Base-by-base conservation (phyloP, 1,140 invertebrate genomes). In the Psilanteris sp. region DNA sequence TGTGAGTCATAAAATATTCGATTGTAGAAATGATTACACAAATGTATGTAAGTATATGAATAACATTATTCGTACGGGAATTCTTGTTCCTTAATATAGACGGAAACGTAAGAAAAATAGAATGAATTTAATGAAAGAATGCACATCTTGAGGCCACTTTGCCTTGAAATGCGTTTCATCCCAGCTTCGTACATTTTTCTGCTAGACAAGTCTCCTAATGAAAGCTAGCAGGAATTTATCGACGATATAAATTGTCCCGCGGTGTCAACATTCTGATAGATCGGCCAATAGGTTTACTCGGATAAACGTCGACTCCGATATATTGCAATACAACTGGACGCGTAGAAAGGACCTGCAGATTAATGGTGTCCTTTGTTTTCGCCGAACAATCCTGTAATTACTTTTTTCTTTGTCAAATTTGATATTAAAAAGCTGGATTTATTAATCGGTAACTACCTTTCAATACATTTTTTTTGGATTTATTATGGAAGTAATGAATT, bases 161-260 rank as follows among this genome's bases (percentile, higher is more conserved):
- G 18, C 66, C 62, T 44, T 41, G 29, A 36, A 36, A 66, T 27
- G 36, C 67, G 48, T 72, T 52, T 71, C 62, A 62, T 29, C 34
- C 34, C 32, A 32, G 31, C 22, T 11, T 26, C 37, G 26, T 34
- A 52, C 62, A 41, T 59, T 61, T 54, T 72, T 31, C 9, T 27
- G 64, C 46, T 59, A 68, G 71, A 77, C 79, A 77, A 77, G 78
- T 71, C 78, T 79, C 70, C 79, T 85, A 84, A 87, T 87, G 85
- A 87, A 87, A 87, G 80, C 79, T 80, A 81, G 81, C 78, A 83
- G 79, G 80, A 85, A 87, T 87, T 87, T 87, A 87, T 87, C 81
- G 81, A 32, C 50, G 79, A 77, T 82, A 86, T 86, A 86, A 84
- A 85, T 82, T 83, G 82, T 79, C 71, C 64, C 54, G 67, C 57